Conservation (phyloP, 2,113 vertebrate species). For the Strix uralensis region DNA sequence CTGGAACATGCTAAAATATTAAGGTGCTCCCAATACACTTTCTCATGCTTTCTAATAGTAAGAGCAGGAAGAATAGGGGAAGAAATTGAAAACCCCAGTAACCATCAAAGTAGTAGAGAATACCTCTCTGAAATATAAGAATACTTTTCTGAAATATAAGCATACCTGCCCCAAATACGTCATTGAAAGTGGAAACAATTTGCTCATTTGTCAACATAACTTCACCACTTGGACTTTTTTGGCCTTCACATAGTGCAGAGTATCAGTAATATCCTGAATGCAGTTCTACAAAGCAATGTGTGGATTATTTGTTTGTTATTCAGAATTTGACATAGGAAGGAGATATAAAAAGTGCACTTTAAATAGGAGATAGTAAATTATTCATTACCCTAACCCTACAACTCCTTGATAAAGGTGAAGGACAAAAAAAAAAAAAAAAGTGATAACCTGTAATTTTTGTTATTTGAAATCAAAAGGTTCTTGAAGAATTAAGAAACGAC, state of each 20-base stretch:
- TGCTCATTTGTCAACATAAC: not conserved
- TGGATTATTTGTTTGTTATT: not conserved
- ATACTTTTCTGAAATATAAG: not conserved
- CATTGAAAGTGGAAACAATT: not conserved
- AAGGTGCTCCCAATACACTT: not conserved
- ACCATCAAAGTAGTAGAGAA: not conserved
- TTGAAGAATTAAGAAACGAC: not conserved
- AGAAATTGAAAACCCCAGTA: not conserved
- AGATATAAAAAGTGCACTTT: not conserved
- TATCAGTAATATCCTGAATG: not conserved
- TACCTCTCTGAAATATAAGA: not conserved
- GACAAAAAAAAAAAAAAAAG: not conserved
- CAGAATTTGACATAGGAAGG: not conserved
- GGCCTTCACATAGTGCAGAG: not conserved
- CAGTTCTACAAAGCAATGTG: not conserved
- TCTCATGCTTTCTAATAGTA: not conserved
- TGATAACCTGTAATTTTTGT: not conserved
- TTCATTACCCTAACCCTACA: not conserved
- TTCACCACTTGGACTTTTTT: not conserved
- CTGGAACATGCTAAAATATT: not conserved
- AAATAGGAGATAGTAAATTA: not conserved
- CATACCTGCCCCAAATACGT: not conserved
- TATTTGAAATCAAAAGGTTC: not conserved
- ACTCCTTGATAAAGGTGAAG: not conserved
- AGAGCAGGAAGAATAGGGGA: not conserved